Base-by-base conservation (phyloP, 2,113 vertebrate species). In the Brienomyrus brachyistius region DNA sequence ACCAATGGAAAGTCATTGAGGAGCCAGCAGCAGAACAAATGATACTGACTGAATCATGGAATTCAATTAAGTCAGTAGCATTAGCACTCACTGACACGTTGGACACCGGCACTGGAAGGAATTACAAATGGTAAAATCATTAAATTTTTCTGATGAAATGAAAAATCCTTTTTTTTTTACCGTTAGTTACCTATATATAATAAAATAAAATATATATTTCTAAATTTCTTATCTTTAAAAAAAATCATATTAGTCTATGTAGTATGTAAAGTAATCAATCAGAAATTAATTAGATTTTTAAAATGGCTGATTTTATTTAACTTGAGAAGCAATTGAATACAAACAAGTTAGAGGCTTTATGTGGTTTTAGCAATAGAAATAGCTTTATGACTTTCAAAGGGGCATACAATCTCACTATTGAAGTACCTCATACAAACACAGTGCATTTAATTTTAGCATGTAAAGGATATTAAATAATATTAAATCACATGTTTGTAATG, bases 21-120 rank as follows among this genome's bases (percentile, higher is more conserved):
- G 93, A 91, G 83, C 94, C 94, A 80, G 88, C 91, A n/a, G 92
- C 92, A 88, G 92, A 92, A 89, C 94, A 94, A 83, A 91, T 89
- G 77, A 95, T 91, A 50, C 23, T 35, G 48, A 93, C 91, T 3
- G 92, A 92, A 56, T 89, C 91, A 90, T 56, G 94, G 77, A 91
- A 92, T 90, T 94, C 93, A 51, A 93, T 5, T 50, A 93, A 4
- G n/a, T 93, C 91, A 83, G 89, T 90, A 23, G 2, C 52, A 45
- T 7, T 91, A 8, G 51, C 1, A 13, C 7, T 83, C n/a, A 92
- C 70, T n/a, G 48, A 89, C 56, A 91, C 88, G 13, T 19, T 88
- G 77, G 90, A 91, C 31, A 90, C 89, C 56, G 77, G 88, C 86
- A 50, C 91, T 92, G 50, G 80, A 50, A 43, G 50, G n/a, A 48